A percentile compares a stretch with the other conserved stretches of the same genome.
phyloP scores from a whole-genome alignment of 2,113 vertebrate genomes.

The Muscicapa adusta region DNA sequence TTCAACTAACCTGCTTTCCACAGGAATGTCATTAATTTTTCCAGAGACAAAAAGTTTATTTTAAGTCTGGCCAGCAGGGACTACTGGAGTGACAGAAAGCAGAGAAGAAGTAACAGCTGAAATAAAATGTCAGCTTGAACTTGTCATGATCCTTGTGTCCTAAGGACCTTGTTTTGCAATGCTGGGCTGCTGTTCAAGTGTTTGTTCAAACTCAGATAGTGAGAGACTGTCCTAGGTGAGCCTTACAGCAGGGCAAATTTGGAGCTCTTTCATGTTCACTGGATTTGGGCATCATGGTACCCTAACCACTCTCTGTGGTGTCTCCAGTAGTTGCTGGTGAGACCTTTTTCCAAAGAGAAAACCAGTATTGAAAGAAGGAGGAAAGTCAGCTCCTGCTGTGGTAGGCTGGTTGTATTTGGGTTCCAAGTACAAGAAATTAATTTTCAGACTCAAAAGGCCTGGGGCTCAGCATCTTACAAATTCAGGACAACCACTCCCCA shows the following conservation, averaged over 20 bases:
- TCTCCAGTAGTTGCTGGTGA: background rate
- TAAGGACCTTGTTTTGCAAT: background rate
- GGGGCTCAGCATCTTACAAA: background rate
- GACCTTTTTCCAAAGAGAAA: background rate
- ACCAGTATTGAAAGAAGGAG: background rate
- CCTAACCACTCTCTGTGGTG: accelerated
- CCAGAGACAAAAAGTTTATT: background rate
- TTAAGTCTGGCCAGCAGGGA: background rate
- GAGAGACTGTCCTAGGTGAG: background rate
- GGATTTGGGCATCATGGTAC: background rate
- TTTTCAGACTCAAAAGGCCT: background rate
- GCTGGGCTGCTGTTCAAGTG: background rate
- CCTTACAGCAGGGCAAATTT: background rate
- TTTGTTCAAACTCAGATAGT: background rate
- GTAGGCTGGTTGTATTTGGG: background rate
- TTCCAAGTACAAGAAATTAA: background rate
- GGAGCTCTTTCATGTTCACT: background rate
- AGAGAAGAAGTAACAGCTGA: background rate
- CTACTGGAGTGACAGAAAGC: background rate
- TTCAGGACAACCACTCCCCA: background rate
- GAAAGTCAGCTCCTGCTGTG: background rate
- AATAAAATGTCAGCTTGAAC: background rate
- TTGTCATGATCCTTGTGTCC: background rate
- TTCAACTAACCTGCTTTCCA: background rate
- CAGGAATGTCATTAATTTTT: constrained; percentile 1